Conservation (phyloP, 1,140 invertebrate genomes). For the Melipona quadrifasciata region DNA sequence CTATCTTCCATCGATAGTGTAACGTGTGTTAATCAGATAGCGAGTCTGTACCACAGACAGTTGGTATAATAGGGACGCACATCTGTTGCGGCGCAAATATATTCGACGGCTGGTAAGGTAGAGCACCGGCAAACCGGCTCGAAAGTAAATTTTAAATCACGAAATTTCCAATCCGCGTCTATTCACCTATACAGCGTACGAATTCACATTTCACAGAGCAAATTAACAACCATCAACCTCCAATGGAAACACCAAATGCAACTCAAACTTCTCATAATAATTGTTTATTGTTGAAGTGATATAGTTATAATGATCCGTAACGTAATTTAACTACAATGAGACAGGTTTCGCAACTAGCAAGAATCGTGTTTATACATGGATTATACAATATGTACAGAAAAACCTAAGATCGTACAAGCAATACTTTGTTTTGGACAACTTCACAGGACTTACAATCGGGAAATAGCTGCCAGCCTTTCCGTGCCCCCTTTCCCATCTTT, state of each 20-base stretch:
- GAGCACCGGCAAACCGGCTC: not conserved
- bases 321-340: constrained; percentile 80
- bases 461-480: constrained; percentile 32
- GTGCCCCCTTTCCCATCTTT: constrained; percentile 29
- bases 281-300: constrained; percentile 82
- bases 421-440: constrained; percentile 76
- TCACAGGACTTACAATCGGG: constrained; percentile 69
- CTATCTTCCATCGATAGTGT: not conserved
- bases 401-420: constrained; percentile 77
- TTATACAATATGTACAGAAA: constrained; percentile 81
- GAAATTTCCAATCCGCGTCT: not conserved
- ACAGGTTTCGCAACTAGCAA: constrained; percentile 78
- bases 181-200: rapidly evolving
- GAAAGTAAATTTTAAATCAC: not conserved
- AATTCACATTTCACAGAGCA: not conserved
- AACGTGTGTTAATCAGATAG: not conserved
- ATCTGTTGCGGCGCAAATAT: not conserved
- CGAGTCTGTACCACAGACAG: no score
- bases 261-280: constrained; percentile 75
- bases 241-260: not conserved
- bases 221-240: not conserved
- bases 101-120: not conserved
- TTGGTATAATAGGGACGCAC: no score
- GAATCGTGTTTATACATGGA: constrained; percentile 81
- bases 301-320: constrained; percentile 82